These are phyloP conservation scores for Meteorus cinctellus DNA, from an alignment of 2,888 invertebrate genomes.

Conservation along the genomic window DNA sequence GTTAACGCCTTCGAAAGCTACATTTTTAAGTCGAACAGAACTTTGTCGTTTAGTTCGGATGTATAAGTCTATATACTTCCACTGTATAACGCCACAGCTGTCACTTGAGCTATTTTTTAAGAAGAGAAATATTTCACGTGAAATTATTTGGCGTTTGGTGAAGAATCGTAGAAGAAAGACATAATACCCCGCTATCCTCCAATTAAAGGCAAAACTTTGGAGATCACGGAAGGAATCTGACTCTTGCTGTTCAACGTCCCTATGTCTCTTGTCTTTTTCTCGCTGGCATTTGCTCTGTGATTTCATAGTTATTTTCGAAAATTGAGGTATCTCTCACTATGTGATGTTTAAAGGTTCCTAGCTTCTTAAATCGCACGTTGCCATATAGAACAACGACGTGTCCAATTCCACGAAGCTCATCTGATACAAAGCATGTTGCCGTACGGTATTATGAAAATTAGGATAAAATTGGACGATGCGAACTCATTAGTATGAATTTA, in stretches of 20 bases:
- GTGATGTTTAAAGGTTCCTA: conserved; percentile 16
- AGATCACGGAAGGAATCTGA: conserved; percentile 40
- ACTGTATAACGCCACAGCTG: conserved; percentile 38
- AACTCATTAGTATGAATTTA: conserved; percentile 59
- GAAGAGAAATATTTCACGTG: conserved; percentile 34
- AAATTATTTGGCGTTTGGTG: conserved; percentile 32
- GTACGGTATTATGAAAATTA: conserved; percentile 61
- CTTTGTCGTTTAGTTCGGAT: conserved; percentile 34
- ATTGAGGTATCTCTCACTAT: conserved; percentile 54
- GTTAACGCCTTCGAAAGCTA: conserved; percentile 31
- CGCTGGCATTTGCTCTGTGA: conserved; percentile 33
- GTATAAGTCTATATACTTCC: background rate
- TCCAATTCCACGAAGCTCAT: conserved; percentile 50
- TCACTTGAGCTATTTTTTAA: conserved; percentile 15
- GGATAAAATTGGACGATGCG: conserved; percentile 51
- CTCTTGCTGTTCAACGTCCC: background rate
- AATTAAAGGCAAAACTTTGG: conserved; percentile 43
- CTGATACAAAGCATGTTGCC: conserved; percentile 46
- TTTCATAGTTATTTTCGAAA: conserved; percentile 59
- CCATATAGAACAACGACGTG: conserved; percentile 43
- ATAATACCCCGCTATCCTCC: conserved; percentile 6
- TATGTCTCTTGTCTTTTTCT: background rate
- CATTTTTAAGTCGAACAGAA: background rate
- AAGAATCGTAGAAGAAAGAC: conserved; percentile 21
- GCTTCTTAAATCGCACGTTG: conserved; percentile 39